These are phyloP conservation scores for Pantherophis alleghaniensis DNA, from an alignment of 2,797 vertebrate genomes.

Conservation along the genomic window DNA sequence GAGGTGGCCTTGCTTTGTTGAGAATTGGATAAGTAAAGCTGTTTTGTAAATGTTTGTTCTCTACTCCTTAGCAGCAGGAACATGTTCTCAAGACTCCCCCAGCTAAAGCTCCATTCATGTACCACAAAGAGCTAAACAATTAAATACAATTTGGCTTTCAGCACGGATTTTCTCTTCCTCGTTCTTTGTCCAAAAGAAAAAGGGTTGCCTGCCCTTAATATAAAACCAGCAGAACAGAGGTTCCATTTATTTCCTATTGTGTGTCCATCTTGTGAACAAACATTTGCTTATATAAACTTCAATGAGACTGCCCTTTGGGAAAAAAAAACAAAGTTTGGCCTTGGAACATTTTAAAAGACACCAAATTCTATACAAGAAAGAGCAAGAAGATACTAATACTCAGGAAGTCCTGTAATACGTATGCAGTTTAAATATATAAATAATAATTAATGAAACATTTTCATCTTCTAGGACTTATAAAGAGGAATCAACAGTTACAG, in stretches of 20 bases:
- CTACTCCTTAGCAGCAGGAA: conserved; percentile 51
- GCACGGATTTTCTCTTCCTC: not conserved
- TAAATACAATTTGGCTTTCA: conserved; percentile 27
- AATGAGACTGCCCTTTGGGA: not conserved
- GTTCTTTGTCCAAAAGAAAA: not conserved
- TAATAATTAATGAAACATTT: not conserved
- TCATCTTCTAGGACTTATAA: not conserved
- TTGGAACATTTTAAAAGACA: not conserved
- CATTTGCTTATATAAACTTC: not conserved
- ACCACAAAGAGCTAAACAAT: conserved; percentile 10
- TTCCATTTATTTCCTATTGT: not conserved
- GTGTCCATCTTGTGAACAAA: not conserved
- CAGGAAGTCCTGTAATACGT: not conserved
- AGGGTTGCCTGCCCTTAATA: not conserved
- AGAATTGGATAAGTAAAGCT: conserved; percentile 18
- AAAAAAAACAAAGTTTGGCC: not conserved
- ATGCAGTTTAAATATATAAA: not conserved
- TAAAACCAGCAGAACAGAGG: not conserved
- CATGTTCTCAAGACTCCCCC: conserved; percentile 35
- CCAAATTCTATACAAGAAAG: not conserved
- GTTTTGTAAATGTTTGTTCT: conserved; percentile 56
- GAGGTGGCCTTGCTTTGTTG: not conserved
- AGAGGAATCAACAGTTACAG: not conserved
- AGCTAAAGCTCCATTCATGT: conserved; percentile 33
- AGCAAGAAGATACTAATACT: not conserved